Base-by-base conservation (phyloP, 2,888 invertebrate species). In the Xanthorhoe spadicearia region DNA sequence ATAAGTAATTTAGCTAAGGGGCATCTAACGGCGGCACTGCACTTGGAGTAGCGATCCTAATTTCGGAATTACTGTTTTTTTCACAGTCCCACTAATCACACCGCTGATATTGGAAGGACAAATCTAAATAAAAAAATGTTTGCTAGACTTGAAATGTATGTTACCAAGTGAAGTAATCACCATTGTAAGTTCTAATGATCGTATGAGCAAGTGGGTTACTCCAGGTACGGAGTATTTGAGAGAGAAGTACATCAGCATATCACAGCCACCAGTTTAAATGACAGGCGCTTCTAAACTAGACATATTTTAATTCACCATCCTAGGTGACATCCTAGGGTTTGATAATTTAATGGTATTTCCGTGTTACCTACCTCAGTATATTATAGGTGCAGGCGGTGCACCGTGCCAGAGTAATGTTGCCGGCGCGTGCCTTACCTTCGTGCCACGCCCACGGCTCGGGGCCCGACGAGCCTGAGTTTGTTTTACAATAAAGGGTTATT, bases 401-500 rank as follows among this genome's bases (percentile, higher is more conserved):
- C 66, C 50, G 61, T 56, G 56, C 52, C 55, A 64, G 64, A 68
- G 68, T 66, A 66, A 66, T 66, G 68, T 69, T 70, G 71, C 64
- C 74, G 82, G 85, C 90, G 88, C 89, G 88, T 89, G 90, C 86
- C 85, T 78, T 85, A 84, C 85, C 84, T 80, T 81, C 81, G 82
- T 63, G 74, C 79, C 83, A 83, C 89, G 86, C 87, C 89, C 81
- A 76, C 77, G 53, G 82, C 90, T 82, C 70, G 76, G 64, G 86
- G 88, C 81, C 73, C 57, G 68, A 64, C 75, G 53, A 61, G 69
- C 71, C 69, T 32, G 59, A 86, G 90, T 91, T 91, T 88, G 90
- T 89, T 89, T 55, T 60, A 63, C 46, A 55, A 63, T 63, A 60
- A 63, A 64, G 64, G 50, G 56, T 58, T 68, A 64, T 68, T 68